Percentiles rank a stretch among this genome's conserved stretches.
phyloP scores from a whole-genome alignment of 2,113 vertebrate species.

The Takifugu bimaculatus region DNA sequence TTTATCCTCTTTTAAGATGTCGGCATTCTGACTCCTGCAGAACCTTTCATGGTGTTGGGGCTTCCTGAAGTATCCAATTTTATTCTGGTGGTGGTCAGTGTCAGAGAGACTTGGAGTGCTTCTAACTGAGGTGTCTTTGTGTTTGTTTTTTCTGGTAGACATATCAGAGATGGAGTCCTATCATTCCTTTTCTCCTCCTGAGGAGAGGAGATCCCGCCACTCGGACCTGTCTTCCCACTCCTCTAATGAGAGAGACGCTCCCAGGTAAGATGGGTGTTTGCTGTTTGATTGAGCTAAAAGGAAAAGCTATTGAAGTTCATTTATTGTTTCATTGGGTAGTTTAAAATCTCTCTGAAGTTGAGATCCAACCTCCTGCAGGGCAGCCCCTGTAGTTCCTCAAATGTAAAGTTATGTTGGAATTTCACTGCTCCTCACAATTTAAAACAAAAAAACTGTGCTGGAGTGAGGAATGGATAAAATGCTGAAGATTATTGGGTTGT shows the following conservation, averaged over 20 bases:
- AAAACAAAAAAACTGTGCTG: no score
- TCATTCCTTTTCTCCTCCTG: constrained; percentile 86
- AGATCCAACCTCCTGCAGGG: no score
- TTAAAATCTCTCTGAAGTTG: no score
- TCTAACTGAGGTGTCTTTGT: constrained; percentile 13
- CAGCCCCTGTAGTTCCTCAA: no score
- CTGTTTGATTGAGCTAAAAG: neutral
- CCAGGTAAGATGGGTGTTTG: constrained; percentile 68
- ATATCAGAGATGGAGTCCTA: constrained; percentile 94
- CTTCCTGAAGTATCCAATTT: neutral
- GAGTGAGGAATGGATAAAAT: no score
- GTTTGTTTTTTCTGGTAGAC: constrained; percentile 67
- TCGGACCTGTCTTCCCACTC: constrained; percentile 90
- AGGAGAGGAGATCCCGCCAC: constrained; percentile 80
- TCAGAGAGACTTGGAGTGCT: neutral
- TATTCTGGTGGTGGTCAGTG: neutral
- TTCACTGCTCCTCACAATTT: no score
- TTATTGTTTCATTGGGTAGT: no score
- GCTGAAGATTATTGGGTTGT: no score
- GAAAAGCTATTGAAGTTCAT: no score
- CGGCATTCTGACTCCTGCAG: neutral
- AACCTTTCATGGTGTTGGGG: constrained; percentile 17
- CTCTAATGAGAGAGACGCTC: constrained; percentile 84
- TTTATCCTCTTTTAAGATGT: constrained; percentile 4
- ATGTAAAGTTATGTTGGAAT: no score